Conservation (phyloP, 2,888 invertebrate genomes). For the Listrodromus nycthemerus region DNA sequence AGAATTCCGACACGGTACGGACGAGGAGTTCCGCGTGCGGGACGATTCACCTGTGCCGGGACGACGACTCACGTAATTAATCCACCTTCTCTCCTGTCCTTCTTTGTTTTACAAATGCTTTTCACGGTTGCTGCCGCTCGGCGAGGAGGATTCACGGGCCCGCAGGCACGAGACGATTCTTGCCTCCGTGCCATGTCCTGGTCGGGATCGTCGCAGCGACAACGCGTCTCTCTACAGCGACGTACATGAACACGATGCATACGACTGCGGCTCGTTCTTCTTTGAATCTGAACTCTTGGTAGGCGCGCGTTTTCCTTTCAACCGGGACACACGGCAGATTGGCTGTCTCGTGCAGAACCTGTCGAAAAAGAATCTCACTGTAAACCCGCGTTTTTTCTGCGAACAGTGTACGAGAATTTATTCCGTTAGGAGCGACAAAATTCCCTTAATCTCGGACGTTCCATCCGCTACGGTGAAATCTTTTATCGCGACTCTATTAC, state of each 20-base stretch:
- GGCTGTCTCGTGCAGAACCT: slow-evolving; percentile 58
- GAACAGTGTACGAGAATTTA: neutral
- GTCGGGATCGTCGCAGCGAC: slow-evolving; percentile 35
- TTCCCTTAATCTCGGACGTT: neutral
- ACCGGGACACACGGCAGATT: slow-evolving; percentile 55
- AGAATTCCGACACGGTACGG: slow-evolving; percentile 9
- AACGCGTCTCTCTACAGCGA: slow-evolving; percentile 25
- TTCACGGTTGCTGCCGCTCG: slow-evolving; percentile 21
- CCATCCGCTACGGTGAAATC: neutral
- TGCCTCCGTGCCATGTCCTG: slow-evolving; percentile 33
- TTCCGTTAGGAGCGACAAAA: neutral
- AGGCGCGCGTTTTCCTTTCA: slow-evolving; percentile 27
- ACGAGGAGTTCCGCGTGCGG: slow-evolving; percentile 41
- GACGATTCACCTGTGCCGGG: slow-evolving; percentile 39
- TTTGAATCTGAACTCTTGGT: slow-evolving; percentile 18
- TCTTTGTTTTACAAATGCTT: slow-evolving; percentile 52
- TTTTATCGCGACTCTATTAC: neutral
- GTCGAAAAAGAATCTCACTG: slow-evolving; percentile 15
- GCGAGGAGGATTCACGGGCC: slow-evolving; percentile 42
- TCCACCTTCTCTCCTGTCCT: slow-evolving; percentile 30
- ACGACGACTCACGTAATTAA: slow-evolving; percentile 51
- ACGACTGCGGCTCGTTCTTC: slow-evolving; percentile 24
- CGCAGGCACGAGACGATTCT: slow-evolving; percentile 45
- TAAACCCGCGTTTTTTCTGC: neutral
- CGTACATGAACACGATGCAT: slow-evolving; percentile 6